A percentile compares a stretch with the other conserved stretches of the same genome.
phyloP scores from a whole-genome alignment of 2,113 vertebrate genomes.

The Fukomys damarensis region DNA sequence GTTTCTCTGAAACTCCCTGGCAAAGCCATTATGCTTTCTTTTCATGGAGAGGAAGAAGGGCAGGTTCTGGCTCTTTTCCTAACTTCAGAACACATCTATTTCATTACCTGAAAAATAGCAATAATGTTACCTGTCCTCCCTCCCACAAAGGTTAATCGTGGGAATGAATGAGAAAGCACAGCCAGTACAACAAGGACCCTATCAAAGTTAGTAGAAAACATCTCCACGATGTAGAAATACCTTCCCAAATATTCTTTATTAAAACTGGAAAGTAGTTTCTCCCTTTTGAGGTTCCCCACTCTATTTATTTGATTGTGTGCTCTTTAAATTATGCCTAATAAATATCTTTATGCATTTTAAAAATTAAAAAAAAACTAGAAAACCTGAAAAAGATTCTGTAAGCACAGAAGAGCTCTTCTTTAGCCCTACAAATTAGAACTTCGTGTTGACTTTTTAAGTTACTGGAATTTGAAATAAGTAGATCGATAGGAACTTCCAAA shows the following conservation, averaged over 20 bases:
- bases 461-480: not conserved
- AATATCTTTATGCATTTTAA: not conserved
- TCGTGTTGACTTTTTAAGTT: not conserved
- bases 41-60: not conserved
- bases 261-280: not conserved
- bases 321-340: not conserved
- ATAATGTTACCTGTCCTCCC: not conserved
- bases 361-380: not conserved
- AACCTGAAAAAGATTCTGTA: not conserved
- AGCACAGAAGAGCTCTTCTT: not conserved
- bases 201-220: not conserved
- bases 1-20: not conserved
- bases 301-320: not conserved
- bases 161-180: not conserved
- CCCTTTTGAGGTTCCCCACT: not conserved
- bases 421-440: not conserved
- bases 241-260: not conserved
- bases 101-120: not conserved
- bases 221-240: not conserved
- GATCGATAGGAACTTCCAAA: not conserved
- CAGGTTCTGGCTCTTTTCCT: not conserved
- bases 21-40: not conserved
- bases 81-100: not conserved
- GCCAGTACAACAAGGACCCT: not conserved
- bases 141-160: not conserved